A percentile compares a stretch with the other conserved stretches of the same genome.
Conservation (phyloP, 2,113 vertebrate genomes). For the Rhineura floridana region DNA sequence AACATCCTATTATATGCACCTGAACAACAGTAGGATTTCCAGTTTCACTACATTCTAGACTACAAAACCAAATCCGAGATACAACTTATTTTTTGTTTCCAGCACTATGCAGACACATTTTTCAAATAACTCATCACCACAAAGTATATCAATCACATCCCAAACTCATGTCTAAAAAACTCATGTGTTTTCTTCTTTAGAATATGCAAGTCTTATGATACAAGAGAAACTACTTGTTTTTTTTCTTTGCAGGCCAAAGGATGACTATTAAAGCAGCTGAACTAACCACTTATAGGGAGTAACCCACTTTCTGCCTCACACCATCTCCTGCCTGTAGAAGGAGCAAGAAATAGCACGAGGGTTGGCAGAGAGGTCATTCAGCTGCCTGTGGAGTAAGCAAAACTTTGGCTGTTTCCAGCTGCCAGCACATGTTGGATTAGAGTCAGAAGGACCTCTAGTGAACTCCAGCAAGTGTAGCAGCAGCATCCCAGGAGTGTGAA, state of each 20-base stretch:
- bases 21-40: not conserved
- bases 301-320: not conserved
- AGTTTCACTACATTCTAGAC: not conserved
- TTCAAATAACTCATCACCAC: not conserved
- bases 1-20: not conserved
- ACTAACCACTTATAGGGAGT: not conserved
- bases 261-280: not conserved
- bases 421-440: constrained; percentile 24
- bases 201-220: not conserved
- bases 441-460: constrained; percentile 46
- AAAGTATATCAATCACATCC: not conserved
- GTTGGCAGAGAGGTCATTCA: constrained; percentile 17
- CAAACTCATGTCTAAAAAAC: not conserved
- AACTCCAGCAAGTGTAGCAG: constrained; percentile 33
- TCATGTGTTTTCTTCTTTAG: not conserved
- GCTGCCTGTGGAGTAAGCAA: not conserved
- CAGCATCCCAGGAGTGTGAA: not conserved
- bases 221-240: not conserved
- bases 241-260: not conserved
- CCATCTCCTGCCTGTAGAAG: not conserved
- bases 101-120: not conserved
- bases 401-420: constrained; percentile 14
- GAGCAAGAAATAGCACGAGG: constrained; percentile 1
- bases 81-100: not conserved
- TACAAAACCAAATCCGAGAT: not conserved